Conservation (phyloP, 2,113 vertebrate genomes). For the Copsychus sechellarum region DNA sequence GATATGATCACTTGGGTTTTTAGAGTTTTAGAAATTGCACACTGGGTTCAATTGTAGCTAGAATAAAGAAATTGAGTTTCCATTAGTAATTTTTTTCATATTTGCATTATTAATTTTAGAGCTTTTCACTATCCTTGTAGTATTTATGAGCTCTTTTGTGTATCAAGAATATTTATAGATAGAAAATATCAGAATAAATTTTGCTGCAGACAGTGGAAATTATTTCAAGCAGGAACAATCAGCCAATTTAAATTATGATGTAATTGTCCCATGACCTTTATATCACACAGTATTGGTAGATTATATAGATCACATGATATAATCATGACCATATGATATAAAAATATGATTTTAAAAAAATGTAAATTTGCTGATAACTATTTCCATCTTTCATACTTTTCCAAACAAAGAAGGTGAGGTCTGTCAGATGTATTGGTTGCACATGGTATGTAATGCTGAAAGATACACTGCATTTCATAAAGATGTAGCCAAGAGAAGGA, state of each 20-base stretch:
- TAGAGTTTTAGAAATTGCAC: neutral
- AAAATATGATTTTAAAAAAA: neutral
- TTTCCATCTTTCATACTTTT: neutral
- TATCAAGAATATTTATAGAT: neutral
- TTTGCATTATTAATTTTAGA: neutral
- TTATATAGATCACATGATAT: neutral
- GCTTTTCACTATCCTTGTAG: neutral
- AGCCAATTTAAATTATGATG: neutral
- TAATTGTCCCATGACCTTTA: neutral
- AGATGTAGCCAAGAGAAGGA: neutral
- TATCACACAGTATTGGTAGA: neutral
- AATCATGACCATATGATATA: neutral
- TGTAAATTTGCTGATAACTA: neutral
- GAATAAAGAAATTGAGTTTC: neutral
- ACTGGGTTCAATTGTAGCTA: rapidly evolving
- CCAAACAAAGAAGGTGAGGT: neutral
- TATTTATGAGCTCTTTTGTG: neutral
- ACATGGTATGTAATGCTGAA: neutral
- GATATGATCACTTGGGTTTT: neutral
- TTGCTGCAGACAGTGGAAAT: neutral
- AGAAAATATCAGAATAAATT: neutral
- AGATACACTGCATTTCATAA: neutral
- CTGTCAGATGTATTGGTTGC: neutral
- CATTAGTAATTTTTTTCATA: neutral
- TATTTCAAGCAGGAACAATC: neutral